Conservation (phyloP, 2,888 invertebrate genomes). For the Epirrita christyi region DNA sequence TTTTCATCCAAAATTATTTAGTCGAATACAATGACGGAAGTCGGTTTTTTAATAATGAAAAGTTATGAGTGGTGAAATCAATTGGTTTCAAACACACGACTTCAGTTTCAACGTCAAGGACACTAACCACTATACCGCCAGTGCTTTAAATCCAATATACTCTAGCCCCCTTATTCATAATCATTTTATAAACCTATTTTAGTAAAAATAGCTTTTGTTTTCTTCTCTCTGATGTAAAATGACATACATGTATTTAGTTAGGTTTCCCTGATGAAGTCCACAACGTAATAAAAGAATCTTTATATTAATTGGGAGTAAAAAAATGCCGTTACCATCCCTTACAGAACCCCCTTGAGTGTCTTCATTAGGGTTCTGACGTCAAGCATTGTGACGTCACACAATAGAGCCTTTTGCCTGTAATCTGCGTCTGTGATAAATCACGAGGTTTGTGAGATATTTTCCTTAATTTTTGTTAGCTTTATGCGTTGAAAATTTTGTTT, state of each 20-base stretch:
- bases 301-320: slow-evolving; percentile 15
- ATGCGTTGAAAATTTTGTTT: slow-evolving; percentile 1
- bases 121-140: too few relatives aligned
- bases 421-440: slow-evolving; percentile 13
- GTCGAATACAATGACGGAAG: too few relatives aligned
- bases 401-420: slow-evolving; percentile 25
- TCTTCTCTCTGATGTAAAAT: too few relatives aligned
- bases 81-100: too few relatives aligned
- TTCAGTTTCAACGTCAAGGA: too few relatives aligned
- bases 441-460: background rate
- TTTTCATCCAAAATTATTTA: too few relatives aligned
- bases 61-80: too few relatives aligned
- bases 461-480: slow-evolving; percentile 8
- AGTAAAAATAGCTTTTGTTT: too few relatives aligned
- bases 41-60: too few relatives aligned
- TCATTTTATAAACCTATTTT: too few relatives aligned
- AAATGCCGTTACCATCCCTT: slow-evolving; percentile 4
- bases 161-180: too few relatives aligned
- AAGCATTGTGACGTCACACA: slow-evolving; percentile 39
- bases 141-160: too few relatives aligned
- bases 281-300: background rate
- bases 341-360: slow-evolving; percentile 20
- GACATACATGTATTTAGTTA: background rate
- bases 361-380: slow-evolving; percentile 38
- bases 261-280: background rate